phyloP scores from a whole-genome alignment of 2,113 vertebrate species.

The Lucifuga dentata region DNA sequence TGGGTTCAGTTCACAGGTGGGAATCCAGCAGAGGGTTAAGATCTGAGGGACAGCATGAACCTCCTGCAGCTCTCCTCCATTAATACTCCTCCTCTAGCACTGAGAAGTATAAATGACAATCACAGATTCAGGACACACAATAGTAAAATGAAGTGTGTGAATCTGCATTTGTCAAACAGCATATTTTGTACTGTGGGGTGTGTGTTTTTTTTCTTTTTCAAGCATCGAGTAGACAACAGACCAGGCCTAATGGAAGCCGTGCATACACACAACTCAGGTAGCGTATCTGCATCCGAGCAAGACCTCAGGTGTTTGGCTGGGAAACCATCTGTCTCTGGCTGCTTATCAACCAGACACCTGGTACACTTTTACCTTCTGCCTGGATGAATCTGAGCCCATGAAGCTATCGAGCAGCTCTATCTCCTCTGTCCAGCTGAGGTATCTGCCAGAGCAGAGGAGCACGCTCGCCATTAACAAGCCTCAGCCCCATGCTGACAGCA shows the following conservation, averaged over 20 bases:
- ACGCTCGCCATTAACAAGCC: background rate
- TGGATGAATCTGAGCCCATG: background rate
- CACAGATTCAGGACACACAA: too few species aligned
- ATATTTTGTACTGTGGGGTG: background rate
- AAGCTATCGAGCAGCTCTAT: constrained; percentile 6
- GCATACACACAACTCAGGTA: background rate
- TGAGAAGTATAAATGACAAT: too few species aligned
- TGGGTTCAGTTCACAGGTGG: too few species aligned
- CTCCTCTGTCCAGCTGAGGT: constrained; percentile 1
- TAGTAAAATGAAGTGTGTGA: too few species aligned
- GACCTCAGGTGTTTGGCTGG: constrained; percentile 7
- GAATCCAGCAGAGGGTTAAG: too few species aligned
- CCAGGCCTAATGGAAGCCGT: background rate
- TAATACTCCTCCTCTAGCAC: too few species aligned
- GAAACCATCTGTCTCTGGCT: background rate
- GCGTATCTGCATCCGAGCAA: background rate
- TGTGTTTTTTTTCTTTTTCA: too few species aligned
- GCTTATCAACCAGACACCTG: background rate
- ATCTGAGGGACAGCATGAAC: too few species aligned
- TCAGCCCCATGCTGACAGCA: background rate
- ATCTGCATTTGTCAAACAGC: too few species aligned
- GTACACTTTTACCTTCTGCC: background rate
- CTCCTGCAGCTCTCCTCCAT: too few species aligned
- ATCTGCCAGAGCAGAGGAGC: background rate
- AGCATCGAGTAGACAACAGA: background rate